phyloP scores from a whole-genome alignment of 2,797 vertebrate species.

The Amblyraja radiata region DNA sequence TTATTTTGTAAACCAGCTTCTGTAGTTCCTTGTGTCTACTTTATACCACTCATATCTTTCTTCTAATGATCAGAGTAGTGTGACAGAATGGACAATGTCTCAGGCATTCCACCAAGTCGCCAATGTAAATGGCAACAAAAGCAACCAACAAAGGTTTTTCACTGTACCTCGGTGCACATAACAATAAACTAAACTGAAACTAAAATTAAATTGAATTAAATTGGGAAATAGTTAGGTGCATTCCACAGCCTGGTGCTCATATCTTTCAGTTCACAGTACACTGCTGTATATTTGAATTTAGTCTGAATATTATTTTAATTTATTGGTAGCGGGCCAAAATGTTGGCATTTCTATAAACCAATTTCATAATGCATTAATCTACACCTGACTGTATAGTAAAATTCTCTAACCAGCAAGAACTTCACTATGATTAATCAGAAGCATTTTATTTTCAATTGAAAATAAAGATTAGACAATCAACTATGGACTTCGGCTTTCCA shows the following conservation, averaged over 20 bases:
- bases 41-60: not conserved
- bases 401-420: not conserved
- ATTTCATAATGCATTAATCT: not conserved
- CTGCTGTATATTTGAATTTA: not conserved
- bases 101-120: not conserved
- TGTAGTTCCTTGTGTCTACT: no score
- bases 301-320: not conserved
- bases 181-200: no score
- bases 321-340: not conserved
- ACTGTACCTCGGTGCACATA: no score
- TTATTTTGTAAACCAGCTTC: no score
- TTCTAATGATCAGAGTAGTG: not conserved
- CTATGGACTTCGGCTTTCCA: not conserved
- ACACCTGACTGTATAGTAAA: not conserved
- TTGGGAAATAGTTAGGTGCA: no score
- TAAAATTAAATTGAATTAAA: no score
- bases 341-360: not conserved
- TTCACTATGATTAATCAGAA: not conserved
- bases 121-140: not conserved
- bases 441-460: not conserved
- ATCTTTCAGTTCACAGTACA: not conserved
- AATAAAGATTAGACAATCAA: not conserved
- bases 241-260: not conserved
- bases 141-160: no score
- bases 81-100: not conserved